These are phyloP conservation scores for Okapia johnstoni DNA, from an alignment of 2,113 vertebrate species.

Conservation along the genomic window DNA sequence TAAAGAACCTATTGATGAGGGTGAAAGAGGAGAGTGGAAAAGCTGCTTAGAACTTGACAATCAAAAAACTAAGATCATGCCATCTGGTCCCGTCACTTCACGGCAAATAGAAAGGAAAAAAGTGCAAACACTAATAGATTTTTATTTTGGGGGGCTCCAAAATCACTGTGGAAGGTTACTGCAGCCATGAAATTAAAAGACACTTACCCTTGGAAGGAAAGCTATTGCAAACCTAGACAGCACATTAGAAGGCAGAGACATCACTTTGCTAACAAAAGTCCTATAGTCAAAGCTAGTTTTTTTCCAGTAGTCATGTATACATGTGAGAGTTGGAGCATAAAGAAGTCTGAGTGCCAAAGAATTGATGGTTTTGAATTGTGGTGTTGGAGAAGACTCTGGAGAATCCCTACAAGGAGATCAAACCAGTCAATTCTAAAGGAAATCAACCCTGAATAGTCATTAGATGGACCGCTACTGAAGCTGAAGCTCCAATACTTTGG, in stretches of 20 bases:
- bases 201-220: neutral
- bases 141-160: neutral
- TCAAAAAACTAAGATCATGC: neutral
- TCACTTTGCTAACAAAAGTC: neutral
- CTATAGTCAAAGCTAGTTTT: neutral
- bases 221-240: neutral
- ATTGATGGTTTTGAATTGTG: neutral
- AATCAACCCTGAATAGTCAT: neutral
- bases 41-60: neutral
- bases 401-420: neutral
- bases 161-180: neutral
- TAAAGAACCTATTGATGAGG: neutral
- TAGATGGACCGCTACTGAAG: neutral
- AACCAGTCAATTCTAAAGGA: neutral
- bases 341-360: neutral
- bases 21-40: neutral
- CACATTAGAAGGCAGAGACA: neutral
- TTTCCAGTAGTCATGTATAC: neutral
- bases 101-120: neutral
- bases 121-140: neutral
- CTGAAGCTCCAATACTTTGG: neutral
- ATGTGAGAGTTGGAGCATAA: neutral
- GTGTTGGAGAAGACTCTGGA: neutral
- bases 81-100: neutral
- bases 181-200: neutral